Conservation (phyloP, 2,888 invertebrate genomes). For the Terebella lapidaria region DNA sequence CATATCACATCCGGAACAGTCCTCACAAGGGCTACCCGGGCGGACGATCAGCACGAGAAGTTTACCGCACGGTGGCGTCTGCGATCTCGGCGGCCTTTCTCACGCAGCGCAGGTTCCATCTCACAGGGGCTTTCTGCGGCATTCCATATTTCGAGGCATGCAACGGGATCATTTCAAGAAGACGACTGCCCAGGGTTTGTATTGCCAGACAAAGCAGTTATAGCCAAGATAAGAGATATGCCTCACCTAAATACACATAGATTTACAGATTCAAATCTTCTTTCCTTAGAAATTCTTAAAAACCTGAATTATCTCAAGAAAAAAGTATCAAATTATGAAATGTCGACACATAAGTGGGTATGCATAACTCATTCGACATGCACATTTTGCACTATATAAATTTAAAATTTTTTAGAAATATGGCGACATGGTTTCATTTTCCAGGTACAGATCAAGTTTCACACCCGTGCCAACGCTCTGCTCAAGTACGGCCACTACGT, state of each 20-base stretch:
- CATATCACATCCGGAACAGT: slow-evolving; percentile 2
- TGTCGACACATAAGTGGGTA: no score
- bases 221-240: no score
- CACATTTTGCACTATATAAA: no score
- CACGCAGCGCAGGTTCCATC: slow-evolving; percentile 13
- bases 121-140: slow-evolving; percentile 18
- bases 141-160: slow-evolving; percentile 26
- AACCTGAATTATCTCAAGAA: no score
- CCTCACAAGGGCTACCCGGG: neutral
- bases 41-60: neutral
- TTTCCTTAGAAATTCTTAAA: no score
- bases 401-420: no score
- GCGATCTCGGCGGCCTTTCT: slow-evolving; percentile 13
- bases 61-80: slow-evolving; percentile 9
- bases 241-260: no score
- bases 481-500: slow-evolving; percentile 36
- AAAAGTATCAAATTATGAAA: no score
- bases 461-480: slow-evolving; percentile 33
- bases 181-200: slow-evolving; percentile 34
- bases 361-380: no score
- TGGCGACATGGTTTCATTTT: no score
- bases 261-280: no score
- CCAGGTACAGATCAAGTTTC: slow-evolving; percentile 35
- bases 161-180: slow-evolving; percentile 33
- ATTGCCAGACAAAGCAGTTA: no score